phyloP scores from a whole-genome alignment of 1,140 invertebrate species.

The Drosophila seguyi region DNA sequence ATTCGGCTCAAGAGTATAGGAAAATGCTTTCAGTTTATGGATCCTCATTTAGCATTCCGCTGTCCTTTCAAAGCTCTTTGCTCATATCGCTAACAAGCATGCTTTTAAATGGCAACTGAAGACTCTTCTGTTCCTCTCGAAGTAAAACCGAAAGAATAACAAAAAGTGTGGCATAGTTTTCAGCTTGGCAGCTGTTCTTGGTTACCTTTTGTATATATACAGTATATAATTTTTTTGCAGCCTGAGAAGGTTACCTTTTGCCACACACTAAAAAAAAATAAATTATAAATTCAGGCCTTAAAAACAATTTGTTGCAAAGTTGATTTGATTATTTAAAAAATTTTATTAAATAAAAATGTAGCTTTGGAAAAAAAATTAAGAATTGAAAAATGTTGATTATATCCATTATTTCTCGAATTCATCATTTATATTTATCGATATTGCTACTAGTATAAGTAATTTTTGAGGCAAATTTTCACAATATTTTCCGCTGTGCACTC shows the following conservation, averaged over 20 bases:
- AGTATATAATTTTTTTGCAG: background rate
- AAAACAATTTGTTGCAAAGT: too few relatives aligned
- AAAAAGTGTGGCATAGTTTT: constrained; percentile 56
- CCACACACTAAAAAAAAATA: background rate
- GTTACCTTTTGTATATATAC: constrained; percentile 55
- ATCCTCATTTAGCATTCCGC: background rate
- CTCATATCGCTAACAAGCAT: constrained; percentile 1
- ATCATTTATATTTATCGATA: background rate
- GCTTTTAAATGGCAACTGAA: constrained; percentile 9
- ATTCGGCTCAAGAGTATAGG: too few relatives aligned
- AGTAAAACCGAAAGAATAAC: constrained; percentile 1
- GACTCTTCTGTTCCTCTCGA: background rate
- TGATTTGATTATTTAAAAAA: too few relatives aligned
- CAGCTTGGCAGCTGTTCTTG: constrained; percentile 9
- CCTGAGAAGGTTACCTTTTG: constrained; percentile 3
- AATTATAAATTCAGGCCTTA: too few relatives aligned
- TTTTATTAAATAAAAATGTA: too few relatives aligned
- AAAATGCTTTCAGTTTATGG: background rate
- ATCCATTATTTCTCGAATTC: too few relatives aligned
- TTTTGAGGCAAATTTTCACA: background rate
- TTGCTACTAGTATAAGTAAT: background rate
- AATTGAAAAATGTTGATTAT: too few relatives aligned
- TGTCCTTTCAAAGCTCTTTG: background rate
- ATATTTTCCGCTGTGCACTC: background rate
- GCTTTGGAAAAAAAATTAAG: too few relatives aligned